These are phyloP conservation scores for Salvelinus alpinus DNA, from an alignment of 2,113 vertebrate species.

Conservation along the genomic window DNA sequence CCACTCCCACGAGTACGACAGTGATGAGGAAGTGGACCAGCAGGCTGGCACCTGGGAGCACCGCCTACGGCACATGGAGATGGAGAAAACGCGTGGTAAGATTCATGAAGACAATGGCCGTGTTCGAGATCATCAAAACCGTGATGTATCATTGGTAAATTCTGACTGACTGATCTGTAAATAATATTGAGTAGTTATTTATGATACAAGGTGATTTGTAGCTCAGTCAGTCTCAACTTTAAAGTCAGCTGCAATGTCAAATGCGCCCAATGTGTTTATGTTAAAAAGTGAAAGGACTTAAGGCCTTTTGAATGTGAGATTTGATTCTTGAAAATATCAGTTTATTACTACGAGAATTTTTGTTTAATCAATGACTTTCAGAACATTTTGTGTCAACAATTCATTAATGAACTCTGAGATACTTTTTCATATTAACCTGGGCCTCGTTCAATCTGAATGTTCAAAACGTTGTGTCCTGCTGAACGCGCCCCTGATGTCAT, in stretches of 20 bases:
- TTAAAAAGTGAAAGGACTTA: neutral
- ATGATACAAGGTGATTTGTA: too few relatives aligned
- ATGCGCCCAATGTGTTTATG: too few relatives aligned
- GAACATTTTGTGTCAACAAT: neutral
- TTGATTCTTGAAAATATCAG: neutral
- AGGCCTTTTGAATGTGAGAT: neutral
- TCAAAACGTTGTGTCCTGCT: too few relatives aligned
- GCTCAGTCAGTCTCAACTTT: too few relatives aligned
- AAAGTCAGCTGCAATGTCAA: too few relatives aligned
- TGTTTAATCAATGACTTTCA: neutral
- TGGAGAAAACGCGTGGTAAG: slow-evolving; percentile 94
- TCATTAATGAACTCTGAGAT: too few relatives aligned
- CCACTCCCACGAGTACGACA: slow-evolving; percentile 95
- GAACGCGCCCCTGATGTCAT: neutral
- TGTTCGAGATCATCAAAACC: too few relatives aligned
- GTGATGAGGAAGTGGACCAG: slow-evolving; percentile 91
- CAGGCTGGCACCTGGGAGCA: slow-evolving; percentile 94
- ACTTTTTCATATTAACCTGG: too few relatives aligned
- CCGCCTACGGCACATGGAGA: slow-evolving; percentile 93
- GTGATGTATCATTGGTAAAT: too few relatives aligned
- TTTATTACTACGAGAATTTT: neutral
- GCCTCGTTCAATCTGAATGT: too few relatives aligned
- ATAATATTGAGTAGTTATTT: too few relatives aligned
- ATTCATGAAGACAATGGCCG: neutral
- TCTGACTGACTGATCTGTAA: too few relatives aligned